Base-by-base conservation (phyloP, 1,140 invertebrate species). In the Cydia splendana region DNA sequence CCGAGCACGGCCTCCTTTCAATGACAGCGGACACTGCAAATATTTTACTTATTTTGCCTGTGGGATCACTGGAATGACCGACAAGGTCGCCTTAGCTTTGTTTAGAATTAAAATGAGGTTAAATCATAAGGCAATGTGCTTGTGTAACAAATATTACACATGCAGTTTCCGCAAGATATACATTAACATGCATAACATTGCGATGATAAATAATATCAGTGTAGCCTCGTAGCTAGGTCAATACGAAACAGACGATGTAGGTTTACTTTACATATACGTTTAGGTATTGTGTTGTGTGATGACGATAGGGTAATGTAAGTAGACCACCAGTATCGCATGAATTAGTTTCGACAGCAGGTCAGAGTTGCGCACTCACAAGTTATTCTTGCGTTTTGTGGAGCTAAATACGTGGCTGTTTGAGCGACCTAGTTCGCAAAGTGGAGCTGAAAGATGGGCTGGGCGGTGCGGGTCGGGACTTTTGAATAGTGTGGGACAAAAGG, bases 371-470 rank as follows among this genome's bases (percentile, higher is more conserved):
- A 71, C 7, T 69, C 65, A 38, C 67, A 18, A 71, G 67, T 71
- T 71, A 71, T 71, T 71, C 67, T 71, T 71, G 67, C 34, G 67
- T 71, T 71, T 75, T 75, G 45, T 53, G 73, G 18, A 74, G 45
- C 71, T 74, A 24, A 24, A 24, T 24, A 45, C 45, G 51, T 51
- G 42, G 45, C 20, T 18, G 34, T 42, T 71, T 42, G 67, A 9
- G 67, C 67, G 67, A 71, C 67, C 67, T 38, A 71, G 13, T 45
- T 71, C 67, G 65, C 4, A 18, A 45, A 42, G 30, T n/a, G 67
- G 38, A 10, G 18, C 30, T 71, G 38, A n/a, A 9, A 67, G 65
- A 67, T 67, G n/a, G 12, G 15, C 67, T 20, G 34, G 67, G 30
- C 30, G 18, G 67, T 34, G 38, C 30, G 18, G 67, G n/a, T 71